Evolutionary conservation across 2,797 vertebrate species (phyloP).

Genomic region (Phoxinus dragarum): DNA sequence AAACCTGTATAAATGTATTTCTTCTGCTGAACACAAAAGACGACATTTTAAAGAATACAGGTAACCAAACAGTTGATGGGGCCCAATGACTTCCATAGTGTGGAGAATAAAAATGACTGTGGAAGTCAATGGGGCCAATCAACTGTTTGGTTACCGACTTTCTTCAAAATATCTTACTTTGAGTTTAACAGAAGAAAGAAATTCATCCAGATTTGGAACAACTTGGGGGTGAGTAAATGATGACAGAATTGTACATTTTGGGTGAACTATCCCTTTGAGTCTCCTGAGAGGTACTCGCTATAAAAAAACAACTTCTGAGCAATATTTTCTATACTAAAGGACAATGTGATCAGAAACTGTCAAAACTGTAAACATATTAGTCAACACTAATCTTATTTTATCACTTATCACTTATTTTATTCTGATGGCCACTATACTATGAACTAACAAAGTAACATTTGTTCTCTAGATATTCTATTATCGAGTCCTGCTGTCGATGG

Average conservation of each 20-base stretch:
- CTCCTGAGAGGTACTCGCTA: neutral
- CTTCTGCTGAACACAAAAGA: neutral
- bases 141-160: neutral
- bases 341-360: neutral
- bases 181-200: too few relatives aligned
- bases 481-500: slow-evolving; percentile 87
- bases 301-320: neutral
- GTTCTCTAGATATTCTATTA: slow-evolving; percentile 79
- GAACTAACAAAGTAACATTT: neutral
- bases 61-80: neutral
- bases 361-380: neutral
- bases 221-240: neutral
- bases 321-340: neutral
- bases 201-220: neutral
- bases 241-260: neutral
- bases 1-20: neutral
- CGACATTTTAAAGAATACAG: neutral
- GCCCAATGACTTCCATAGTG: neutral
- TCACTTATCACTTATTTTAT: neutral
- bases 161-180: neutral
- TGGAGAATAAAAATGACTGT: too few relatives aligned
- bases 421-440: neutral
- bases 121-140: neutral
- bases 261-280: neutral
- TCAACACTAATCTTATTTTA: neutral